These are phyloP conservation scores for Wasmannia auropunctata DNA, from an alignment of 1,140 invertebrate species.

Conservation along the genomic window DNA sequence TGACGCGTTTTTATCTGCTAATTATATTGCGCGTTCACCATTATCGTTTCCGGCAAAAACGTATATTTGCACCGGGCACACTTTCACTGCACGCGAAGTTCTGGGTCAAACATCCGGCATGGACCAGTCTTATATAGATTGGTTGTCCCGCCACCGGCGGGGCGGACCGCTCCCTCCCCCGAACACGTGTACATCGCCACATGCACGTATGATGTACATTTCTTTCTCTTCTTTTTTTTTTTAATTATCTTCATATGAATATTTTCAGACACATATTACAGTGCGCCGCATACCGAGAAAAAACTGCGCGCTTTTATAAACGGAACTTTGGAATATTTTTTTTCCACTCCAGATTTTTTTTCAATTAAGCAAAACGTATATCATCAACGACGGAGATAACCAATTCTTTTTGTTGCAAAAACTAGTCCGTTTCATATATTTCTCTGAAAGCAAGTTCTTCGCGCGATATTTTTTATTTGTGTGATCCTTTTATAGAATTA, in stretches of 20 bases:
- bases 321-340: background rate
- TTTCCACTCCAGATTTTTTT: background rate
- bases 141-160: conserved; percentile 30
- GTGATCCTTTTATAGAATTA: background rate
- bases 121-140: conserved; percentile 82
- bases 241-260: conserved; percentile 21
- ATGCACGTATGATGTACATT: conserved; percentile 70
- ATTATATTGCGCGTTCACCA: conserved; percentile 65
- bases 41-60: conserved; percentile 58
- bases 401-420: background rate
- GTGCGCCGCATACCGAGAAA: background rate
- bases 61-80: conserved; percentile 70
- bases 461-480: background rate
- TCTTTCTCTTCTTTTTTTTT: conserved; percentile 54
- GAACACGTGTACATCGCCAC: conserved; percentile 73
- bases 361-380: background rate
- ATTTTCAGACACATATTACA: conserved; percentile 17
- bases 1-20: background rate
- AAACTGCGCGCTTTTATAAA: background rate
- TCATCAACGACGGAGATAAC: background rate
- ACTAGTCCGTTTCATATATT: background rate
- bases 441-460: conserved; percentile 3
- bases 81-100: conserved; percentile 82
- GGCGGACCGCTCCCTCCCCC: conserved; percentile 70
- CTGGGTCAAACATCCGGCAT: conserved; percentile 81